Evolutionary conservation across 2,888 invertebrate species (phyloP).

Genomic region (Tinea trinotella): DNA sequence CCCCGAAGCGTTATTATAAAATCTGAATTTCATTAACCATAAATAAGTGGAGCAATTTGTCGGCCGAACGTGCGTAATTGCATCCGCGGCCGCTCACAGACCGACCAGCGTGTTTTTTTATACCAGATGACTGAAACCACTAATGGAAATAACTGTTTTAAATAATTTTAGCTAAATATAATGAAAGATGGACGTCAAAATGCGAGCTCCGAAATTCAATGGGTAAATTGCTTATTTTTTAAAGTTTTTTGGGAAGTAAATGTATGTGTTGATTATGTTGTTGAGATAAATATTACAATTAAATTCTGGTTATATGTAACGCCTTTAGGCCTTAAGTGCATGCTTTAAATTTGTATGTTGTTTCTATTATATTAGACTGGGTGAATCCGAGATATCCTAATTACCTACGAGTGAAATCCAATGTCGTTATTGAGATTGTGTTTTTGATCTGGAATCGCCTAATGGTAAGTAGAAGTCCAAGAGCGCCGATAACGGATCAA

Average conservation of each 20-base stretch:
- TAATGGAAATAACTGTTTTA: conserved; percentile 16
- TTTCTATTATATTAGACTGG: too few species aligned
- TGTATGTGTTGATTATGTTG: neutral
- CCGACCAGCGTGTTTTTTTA: conserved; percentile 13
- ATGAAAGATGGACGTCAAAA: neutral
- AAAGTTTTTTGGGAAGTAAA: neutral
- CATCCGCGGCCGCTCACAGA: conserved; percentile 29
- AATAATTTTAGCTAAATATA: conserved; percentile 15
- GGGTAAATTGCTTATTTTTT: neutral
- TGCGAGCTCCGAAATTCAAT: neutral
- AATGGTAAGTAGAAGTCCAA: too few species aligned
- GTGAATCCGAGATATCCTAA: too few species aligned
- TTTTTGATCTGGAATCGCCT: too few species aligned
- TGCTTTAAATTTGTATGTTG: too few species aligned
- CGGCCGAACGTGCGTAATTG: conserved; percentile 34
- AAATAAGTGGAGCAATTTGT: conserved; percentile 49
- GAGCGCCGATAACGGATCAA: too few species aligned
- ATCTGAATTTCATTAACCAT: conserved; percentile 53
- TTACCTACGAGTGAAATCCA: too few species aligned
- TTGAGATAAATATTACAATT: too few species aligned
- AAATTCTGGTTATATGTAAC: neutral
- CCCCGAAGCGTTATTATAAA: conserved; percentile 40
- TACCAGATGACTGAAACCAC: conserved; percentile 13
- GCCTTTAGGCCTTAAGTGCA: too few species aligned
- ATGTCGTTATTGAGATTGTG: too few species aligned